Conservation (phyloP, 2,113 vertebrate species). For the Eptesicus fuscus region DNA sequence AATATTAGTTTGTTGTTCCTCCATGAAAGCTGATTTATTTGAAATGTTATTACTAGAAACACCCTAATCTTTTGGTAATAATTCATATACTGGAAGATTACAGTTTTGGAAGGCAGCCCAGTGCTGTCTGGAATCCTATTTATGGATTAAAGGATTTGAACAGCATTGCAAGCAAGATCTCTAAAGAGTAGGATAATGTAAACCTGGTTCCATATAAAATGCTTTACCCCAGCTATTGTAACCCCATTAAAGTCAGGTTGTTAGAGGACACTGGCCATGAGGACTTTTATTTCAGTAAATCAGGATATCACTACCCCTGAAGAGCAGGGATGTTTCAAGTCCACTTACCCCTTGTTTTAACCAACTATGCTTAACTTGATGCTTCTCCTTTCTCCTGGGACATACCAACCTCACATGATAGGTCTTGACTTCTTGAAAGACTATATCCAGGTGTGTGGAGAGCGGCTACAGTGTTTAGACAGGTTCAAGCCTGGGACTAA, state of each 20-base stretch:
- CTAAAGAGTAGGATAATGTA: conserved; percentile 86
- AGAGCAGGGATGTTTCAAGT: conserved; percentile 61
- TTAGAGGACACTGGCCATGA: conserved; percentile 74
- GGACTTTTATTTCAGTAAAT: conserved; percentile 64
- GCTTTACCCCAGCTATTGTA: conserved; percentile 84
- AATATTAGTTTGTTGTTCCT: conserved; percentile 90
- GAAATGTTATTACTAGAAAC: conserved; percentile 91
- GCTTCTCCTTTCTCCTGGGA: not conserved
- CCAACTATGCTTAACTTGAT: not conserved
- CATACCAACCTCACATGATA: not conserved
- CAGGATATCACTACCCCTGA: conserved; percentile 65
- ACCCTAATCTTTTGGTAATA: conserved; percentile 91
- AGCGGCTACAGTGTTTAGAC: too few relatives aligned
- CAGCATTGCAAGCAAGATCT: conserved; percentile 87
- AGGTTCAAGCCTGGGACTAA: too few relatives aligned
- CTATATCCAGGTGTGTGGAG: not conserved
- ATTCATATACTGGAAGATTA: conserved; percentile 90
- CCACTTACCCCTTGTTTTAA: conserved; percentile 49
- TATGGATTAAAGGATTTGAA: conserved; percentile 92
- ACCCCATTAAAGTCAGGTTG: conserved; percentile 85
- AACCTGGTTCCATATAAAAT: conserved; percentile 87
- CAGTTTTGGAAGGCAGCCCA: conserved; percentile 88
- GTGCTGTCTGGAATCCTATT: conserved; percentile 89
- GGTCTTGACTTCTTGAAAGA: not conserved
- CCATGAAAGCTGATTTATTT: conserved; percentile 90